phyloP scores from a whole-genome alignment of 1,140 invertebrate species.

The Anthonomus grandis region DNA sequence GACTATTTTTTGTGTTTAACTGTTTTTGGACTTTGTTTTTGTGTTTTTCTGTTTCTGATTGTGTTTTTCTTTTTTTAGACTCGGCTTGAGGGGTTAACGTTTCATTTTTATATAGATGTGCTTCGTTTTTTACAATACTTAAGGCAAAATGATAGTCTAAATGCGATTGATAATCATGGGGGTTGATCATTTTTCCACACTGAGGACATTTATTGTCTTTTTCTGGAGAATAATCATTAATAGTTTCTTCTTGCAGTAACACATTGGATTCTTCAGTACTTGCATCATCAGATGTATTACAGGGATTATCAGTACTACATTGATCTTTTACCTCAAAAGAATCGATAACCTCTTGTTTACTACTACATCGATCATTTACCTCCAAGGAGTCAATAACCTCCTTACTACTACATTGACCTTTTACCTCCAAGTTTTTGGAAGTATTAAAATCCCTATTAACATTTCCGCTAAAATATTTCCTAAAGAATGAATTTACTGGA shows the following conservation, averaged over 20 bases:
- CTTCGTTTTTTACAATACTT: constrained; percentile 55
- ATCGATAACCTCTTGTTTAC: no score
- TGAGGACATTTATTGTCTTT: constrained; percentile 34
- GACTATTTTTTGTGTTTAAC: not conserved
- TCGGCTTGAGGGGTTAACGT: not conserved
- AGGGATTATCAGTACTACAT: no score
- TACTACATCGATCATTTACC: no score
- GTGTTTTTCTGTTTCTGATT: constrained; percentile 23
- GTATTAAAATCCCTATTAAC: constrained; percentile 31
- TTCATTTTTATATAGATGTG: constrained; percentile 34
- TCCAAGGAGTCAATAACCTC: no score
- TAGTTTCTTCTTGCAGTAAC: no score
- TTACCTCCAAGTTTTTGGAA: constrained; percentile 21
- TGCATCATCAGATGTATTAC: no score
- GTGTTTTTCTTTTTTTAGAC: constrained; percentile 23
- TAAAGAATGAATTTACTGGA: constrained; percentile 48
- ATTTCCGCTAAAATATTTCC: constrained; percentile 46
- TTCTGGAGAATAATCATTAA: no score
- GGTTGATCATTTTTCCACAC: constrained; percentile 53
- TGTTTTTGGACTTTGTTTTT: constrained; percentile 28
- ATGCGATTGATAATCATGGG: constrained; percentile 53
- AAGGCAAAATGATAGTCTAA: constrained; percentile 61
- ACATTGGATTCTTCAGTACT: not conserved
- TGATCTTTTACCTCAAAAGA: no score
- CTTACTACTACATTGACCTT: no score